A percentile compares a stretch with the other conserved stretches of the same genome.
Conservation (phyloP, 2,113 vertebrate genomes). For the Trematocara stigmaticum region DNA sequence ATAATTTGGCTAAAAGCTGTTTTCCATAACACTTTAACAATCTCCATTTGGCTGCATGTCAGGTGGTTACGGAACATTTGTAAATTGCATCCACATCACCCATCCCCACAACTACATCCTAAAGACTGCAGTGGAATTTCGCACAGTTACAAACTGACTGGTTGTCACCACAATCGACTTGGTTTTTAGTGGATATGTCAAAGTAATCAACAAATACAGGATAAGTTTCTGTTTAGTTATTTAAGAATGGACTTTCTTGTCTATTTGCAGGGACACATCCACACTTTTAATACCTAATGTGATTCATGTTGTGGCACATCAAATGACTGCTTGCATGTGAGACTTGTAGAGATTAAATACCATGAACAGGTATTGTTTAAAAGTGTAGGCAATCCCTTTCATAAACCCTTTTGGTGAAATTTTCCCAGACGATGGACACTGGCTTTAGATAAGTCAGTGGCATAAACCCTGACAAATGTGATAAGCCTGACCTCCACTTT, state of each 20-base stretch:
- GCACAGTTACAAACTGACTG: background rate
- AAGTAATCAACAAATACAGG: background rate
- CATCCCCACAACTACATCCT: background rate
- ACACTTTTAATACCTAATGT: background rate
- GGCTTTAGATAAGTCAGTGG: background rate
- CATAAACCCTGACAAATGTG: background rate
- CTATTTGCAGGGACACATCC: background rate
- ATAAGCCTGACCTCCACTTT: conserved; percentile 13
- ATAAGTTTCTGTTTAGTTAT: background rate
- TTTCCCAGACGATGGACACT: background rate
- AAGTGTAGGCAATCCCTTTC: background rate
- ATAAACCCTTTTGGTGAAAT: background rate
- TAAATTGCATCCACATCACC: background rate
- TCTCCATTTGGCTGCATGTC: background rate
- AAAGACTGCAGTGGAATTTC: background rate
- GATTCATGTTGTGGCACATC: background rate
- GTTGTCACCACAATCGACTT: background rate
- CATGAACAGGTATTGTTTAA: background rate
- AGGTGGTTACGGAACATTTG: background rate
- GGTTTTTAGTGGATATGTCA: background rate
- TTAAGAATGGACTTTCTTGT: background rate
- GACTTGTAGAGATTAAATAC: background rate
- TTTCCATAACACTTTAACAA: background rate
- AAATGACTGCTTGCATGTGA: background rate
- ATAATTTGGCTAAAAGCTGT: background rate